A percentile compares a stretch with the other conserved stretches of the same genome.
Conservation (phyloP, 2,113 vertebrate species). For the Phycodurus eques region DNA sequence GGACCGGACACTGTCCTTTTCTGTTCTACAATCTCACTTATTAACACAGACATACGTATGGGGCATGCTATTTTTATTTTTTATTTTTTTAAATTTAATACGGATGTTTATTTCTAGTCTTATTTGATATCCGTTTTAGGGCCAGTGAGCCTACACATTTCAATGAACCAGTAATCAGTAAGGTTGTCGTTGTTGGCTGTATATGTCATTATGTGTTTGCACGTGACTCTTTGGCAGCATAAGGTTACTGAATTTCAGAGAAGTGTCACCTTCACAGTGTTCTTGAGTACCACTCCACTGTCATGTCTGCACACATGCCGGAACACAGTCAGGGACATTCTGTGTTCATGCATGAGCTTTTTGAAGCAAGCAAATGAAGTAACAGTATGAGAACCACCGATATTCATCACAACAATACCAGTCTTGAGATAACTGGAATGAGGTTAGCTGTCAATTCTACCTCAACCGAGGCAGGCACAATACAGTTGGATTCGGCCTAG, state of each 20-base stretch:
- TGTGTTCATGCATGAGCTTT: background rate
- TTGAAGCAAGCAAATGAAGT: background rate
- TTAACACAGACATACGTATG: background rate
- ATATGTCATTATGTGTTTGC: background rate
- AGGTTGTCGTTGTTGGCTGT: background rate
- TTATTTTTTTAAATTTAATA: background rate
- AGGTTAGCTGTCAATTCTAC: background rate
- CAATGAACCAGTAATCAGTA: background rate
- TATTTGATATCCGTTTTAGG: background rate
- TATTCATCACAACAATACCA: background rate
- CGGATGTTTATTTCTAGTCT: background rate
- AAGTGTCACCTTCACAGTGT: slow-evolving; percentile 7
- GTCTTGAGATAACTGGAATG: background rate
- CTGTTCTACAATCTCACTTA: background rate
- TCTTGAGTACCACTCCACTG: background rate
- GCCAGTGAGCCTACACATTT: background rate
- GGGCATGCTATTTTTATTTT: background rate
- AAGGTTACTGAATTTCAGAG: background rate
- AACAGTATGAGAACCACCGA: background rate
- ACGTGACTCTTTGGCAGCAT: background rate
- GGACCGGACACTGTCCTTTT: background rate
- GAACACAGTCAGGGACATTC: background rate
- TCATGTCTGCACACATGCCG: background rate
- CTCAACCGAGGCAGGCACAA: background rate
- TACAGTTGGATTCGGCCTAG: background rate